These are phyloP conservation scores for Etheostoma nigrum DNA, from an alignment of 2,797 vertebrate species.

Conservation along the genomic window DNA sequence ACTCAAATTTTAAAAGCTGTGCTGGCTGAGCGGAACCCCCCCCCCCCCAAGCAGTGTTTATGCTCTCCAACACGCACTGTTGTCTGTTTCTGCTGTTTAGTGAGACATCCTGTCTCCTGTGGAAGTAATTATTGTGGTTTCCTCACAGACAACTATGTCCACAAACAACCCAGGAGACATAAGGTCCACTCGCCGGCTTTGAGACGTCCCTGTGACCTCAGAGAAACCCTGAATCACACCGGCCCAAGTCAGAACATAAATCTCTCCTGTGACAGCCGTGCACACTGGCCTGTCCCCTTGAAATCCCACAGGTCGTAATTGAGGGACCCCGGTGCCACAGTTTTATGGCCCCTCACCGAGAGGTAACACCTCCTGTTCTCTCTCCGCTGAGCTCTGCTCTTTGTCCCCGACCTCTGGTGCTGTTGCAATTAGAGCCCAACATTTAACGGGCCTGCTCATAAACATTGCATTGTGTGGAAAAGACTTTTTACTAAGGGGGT, in stretches of 20 bases:
- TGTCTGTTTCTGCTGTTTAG: background rate
- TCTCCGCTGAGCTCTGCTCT: constrained; percentile 18
- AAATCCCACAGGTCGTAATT: constrained; percentile 40
- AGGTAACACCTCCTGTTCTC: constrained; percentile 41
- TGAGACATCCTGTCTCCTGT: constrained; percentile 39
- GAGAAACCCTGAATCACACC: constrained; percentile 5
- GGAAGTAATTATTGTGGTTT: constrained; percentile 40
- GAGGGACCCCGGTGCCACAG: constrained; percentile 31
- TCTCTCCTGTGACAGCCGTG: constrained; percentile 9
- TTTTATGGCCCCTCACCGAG: constrained; percentile 26
- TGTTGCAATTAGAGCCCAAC: constrained; percentile 12
- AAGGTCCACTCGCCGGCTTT: background rate
- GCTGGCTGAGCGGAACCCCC: too few relatives aligned
- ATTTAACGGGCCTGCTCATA: constrained; percentile 27
- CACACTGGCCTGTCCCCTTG: background rate
- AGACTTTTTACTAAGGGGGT: constrained; percentile 1
- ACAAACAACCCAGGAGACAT: constrained; percentile 27
- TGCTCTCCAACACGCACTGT: background rate
- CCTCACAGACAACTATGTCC: constrained; percentile 24
- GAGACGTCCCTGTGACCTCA: constrained; percentile 10
- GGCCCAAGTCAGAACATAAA: background rate
- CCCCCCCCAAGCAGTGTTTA: background rate
- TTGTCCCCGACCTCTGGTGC: constrained; percentile 12
- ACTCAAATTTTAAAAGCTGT: too few relatives aligned
- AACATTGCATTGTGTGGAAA: constrained; percentile 16